Conservation (phyloP, 2,113 vertebrate species). For the Ceyx margarethae region DNA sequence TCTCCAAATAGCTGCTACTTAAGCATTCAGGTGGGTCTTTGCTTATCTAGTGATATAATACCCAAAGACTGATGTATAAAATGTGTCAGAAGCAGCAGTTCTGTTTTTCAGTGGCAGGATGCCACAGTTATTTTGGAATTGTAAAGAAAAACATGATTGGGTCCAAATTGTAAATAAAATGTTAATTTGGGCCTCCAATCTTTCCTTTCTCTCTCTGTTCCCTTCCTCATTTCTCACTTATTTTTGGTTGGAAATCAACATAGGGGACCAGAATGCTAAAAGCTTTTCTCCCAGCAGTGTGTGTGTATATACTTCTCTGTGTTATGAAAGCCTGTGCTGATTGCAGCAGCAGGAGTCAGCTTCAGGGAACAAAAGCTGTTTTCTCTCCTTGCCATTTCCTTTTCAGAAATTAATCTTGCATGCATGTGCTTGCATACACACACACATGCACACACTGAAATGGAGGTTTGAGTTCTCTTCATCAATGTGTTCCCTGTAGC, state of each 20-base stretch:
- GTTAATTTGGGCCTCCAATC: not conserved
- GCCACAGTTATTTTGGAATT: not conserved
- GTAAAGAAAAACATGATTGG: not conserved
- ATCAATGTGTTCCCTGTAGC: not conserved
- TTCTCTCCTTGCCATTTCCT: slow-evolving; percentile 19
- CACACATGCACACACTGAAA: not conserved
- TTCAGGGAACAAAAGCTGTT: slow-evolving; percentile 57
- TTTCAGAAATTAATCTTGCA: slow-evolving; percentile 43
- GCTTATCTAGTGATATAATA: not conserved
- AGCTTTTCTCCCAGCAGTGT: slow-evolving; percentile 47
- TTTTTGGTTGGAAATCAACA: slow-evolving; percentile 25
- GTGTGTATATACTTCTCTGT: slow-evolving; percentile 5
- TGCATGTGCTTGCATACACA: not conserved
- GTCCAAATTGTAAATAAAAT: not conserved
- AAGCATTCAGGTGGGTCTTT: not conserved
- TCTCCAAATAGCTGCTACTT: not conserved
- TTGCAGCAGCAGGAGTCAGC: slow-evolving; percentile 63
- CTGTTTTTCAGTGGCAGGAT: not conserved
- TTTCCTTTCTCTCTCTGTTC: not conserved
- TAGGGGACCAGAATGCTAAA: slow-evolving; percentile 25
- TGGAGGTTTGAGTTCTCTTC: not conserved
- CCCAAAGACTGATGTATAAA: not conserved
- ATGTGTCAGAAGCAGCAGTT: not conserved
- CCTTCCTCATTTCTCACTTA: not conserved
- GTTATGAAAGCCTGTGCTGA: slow-evolving; percentile 53